A percentile compares a stretch with the other conserved stretches of the same genome.
Evolutionary conservation across 2,113 vertebrate species (phyloP).

Genomic region (Laticauda colubrina): DNA sequence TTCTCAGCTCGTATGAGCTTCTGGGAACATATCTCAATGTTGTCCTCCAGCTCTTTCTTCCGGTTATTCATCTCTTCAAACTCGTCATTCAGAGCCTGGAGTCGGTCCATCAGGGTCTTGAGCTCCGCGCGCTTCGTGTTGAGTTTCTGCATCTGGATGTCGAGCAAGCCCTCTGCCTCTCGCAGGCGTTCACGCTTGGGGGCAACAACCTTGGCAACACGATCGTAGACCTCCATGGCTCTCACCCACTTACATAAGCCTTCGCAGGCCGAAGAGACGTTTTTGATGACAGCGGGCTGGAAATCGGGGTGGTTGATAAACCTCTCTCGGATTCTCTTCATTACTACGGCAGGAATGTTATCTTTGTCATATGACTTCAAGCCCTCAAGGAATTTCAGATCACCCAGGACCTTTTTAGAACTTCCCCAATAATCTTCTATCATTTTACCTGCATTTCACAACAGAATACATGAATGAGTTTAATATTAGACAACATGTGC

Average conservation of each 20-base stretch:
- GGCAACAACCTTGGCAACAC: conserved; percentile 85
- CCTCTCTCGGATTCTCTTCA: conserved; percentile 86
- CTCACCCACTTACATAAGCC: conserved; percentile 92
- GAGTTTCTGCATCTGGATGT: conserved; percentile 78
- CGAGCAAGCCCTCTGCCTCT: conserved; percentile 76
- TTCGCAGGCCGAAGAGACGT: conserved; percentile 89
- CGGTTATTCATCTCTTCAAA: conserved; percentile 80
- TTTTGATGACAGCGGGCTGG: conserved; percentile 84
- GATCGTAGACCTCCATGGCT: conserved; percentile 89
- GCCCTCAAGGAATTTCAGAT: conserved; percentile 87
- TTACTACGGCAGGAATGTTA: conserved; percentile 76
- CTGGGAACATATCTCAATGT: conserved; percentile 87
- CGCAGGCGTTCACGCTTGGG: conserved; percentile 81
- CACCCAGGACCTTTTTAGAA: conserved; percentile 86
- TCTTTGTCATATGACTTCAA: conserved; percentile 87
- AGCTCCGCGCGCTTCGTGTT: conserved; percentile 82
- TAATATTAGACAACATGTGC: background rate
- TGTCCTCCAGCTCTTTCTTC: conserved; percentile 79
- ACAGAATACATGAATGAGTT: background rate
- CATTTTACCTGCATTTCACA: conserved; percentile 83
- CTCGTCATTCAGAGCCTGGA: conserved; percentile 80
- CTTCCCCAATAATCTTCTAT: conserved; percentile 89
- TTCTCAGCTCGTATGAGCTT: conserved; percentile 87
- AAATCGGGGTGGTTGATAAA: conserved; percentile 87
- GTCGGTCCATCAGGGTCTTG: conserved; percentile 79